phyloP scores from a whole-genome alignment of 2,113 vertebrate species.

The Stegastes partitus region DNA sequence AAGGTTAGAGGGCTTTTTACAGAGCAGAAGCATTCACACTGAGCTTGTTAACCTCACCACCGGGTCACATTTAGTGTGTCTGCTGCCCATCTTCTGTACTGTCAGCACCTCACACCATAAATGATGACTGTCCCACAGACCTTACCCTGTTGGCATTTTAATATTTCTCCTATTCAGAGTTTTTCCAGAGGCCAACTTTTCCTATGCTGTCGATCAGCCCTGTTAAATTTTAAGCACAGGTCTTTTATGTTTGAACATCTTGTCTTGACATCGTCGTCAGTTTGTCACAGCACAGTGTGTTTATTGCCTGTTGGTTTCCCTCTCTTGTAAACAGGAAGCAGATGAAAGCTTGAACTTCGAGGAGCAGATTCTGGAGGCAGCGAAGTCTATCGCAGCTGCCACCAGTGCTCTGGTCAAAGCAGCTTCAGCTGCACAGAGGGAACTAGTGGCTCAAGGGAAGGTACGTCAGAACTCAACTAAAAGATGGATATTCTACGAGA shows the following conservation, averaged over 20 bases:
- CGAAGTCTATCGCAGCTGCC: constrained; percentile 97
- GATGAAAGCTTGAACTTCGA: constrained; percentile 98
- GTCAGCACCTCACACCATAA: constrained; percentile 8
- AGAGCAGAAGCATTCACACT: constrained; percentile 44
- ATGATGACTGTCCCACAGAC: constrained; percentile 2
- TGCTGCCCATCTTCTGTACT: background rate
- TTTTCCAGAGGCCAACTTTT: constrained; percentile 4
- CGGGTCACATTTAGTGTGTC: constrained; percentile 22
- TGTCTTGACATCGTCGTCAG: background rate
- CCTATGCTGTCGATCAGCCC: background rate
- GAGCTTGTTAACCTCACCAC: constrained; percentile 42
- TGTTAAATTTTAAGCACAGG: background rate
- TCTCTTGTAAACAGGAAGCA: constrained; percentile 87
- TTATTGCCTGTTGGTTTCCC: constrained; percentile 25
- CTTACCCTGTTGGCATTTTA: constrained; percentile 14
- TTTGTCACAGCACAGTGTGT: constrained; percentile 7
- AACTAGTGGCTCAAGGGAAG: constrained; percentile 98
- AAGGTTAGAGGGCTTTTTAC: constrained; percentile 86
- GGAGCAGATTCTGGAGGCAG: constrained; percentile 98
- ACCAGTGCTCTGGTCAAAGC: constrained; percentile 98
- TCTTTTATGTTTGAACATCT: background rate
- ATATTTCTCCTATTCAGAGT: background rate
- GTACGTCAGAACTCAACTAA: constrained; percentile 74
- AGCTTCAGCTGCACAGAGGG: constrained; percentile 95
- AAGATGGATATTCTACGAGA: background rate